Percentiles rank a stretch among this genome's conserved stretches.
Evolutionary conservation across 2,113 vertebrate genomes (phyloP).

Genomic region (Shinisaurus crocodilurus): DNA sequence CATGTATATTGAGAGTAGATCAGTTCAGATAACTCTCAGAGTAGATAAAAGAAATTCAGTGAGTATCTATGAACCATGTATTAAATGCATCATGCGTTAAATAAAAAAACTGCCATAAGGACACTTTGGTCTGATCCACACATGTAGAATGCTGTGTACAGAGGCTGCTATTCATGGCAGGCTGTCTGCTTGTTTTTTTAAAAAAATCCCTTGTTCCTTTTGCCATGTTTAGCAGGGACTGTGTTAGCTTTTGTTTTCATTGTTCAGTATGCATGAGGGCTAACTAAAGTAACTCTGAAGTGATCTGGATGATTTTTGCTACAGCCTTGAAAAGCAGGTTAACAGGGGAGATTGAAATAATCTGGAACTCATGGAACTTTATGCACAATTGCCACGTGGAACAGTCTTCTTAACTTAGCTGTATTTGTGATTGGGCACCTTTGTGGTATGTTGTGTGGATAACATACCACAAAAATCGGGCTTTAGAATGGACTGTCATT

Average conservation of each 20-base stretch:
- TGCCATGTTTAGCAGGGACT: neutral
- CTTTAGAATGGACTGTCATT: neutral
- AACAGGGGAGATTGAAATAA: neutral
- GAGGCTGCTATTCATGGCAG: neutral
- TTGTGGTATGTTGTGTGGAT: neutral
- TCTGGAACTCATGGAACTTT: neutral
- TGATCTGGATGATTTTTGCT: neutral
- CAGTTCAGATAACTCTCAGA: slow-evolving; percentile 5
- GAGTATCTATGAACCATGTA: slow-evolving; percentile 28
- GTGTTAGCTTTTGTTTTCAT: neutral
- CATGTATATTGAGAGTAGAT: slow-evolving; percentile 54
- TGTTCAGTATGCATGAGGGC: neutral
- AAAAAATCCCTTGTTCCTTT: neutral
- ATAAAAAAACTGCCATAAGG: neutral
- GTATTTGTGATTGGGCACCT: neutral
- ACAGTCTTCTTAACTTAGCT: neutral
- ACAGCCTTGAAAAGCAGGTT: neutral
- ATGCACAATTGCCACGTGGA: neutral
- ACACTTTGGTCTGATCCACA: neutral
- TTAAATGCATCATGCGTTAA: neutral
- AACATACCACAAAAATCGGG: neutral
- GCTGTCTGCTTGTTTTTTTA: neutral
- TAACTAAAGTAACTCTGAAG: neutral
- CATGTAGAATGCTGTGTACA: neutral
- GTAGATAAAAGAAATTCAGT: slow-evolving; percentile 15